These are phyloP conservation scores for Amphiprion clarkii DNA, from an alignment of 2,797 vertebrate species.

Conservation along the genomic window DNA sequence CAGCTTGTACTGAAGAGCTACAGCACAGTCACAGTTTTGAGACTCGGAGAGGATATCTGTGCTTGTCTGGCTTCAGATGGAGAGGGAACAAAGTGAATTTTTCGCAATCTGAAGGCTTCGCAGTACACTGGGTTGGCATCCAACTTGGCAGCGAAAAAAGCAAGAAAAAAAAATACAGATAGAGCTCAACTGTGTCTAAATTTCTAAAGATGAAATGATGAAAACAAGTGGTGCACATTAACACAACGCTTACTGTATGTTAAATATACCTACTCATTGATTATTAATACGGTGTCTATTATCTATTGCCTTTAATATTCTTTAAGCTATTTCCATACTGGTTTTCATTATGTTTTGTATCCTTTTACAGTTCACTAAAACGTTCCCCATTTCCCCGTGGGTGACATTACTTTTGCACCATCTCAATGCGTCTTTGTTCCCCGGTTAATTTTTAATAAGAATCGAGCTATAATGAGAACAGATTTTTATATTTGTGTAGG, in stretches of 20 bases:
- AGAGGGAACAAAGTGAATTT: constrained; percentile 75
- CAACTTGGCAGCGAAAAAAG: constrained; percentile 46
- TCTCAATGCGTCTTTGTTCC: constrained; percentile 40
- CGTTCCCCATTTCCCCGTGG: constrained; percentile 34
- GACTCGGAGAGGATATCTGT: constrained; percentile 65
- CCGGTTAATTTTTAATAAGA: constrained; percentile 71
- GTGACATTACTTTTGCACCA: constrained; percentile 46
- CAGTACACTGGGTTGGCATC: constrained; percentile 46
- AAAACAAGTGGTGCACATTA: constrained; percentile 35
- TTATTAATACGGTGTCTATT: constrained; percentile 36
- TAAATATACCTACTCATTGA: constrained; percentile 48
- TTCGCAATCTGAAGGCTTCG: constrained; percentile 59
- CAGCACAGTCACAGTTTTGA: constrained; percentile 55
- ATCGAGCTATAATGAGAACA: constrained; percentile 47
- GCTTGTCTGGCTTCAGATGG: constrained; percentile 63
- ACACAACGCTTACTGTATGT: constrained; percentile 32
- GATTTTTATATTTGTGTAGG: constrained; percentile 49
- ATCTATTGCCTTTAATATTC: constrained; percentile 39
- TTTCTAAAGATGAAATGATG: constrained; percentile 29
- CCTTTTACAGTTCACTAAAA: constrained; percentile 45
- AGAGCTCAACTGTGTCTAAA: constrained; percentile 26
- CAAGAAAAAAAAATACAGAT: constrained; percentile 33
- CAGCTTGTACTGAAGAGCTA: constrained; percentile 52
- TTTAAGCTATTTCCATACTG: constrained; percentile 48
- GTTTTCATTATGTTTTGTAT: constrained; percentile 53